Base-by-base conservation (phyloP, 2,113 vertebrate species). In the Petrocephalus microphthalmus region DNA sequence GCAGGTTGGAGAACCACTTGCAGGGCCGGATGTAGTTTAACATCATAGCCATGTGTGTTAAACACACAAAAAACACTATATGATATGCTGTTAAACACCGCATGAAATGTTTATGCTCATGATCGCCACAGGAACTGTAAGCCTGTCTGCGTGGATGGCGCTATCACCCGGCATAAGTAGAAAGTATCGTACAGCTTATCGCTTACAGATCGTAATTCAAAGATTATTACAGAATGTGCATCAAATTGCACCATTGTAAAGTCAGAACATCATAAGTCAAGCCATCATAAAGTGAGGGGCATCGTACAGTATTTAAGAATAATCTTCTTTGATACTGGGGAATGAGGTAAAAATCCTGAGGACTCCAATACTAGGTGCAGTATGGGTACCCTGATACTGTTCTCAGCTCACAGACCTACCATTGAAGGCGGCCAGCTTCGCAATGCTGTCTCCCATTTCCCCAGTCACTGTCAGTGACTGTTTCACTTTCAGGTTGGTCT, bases 401-500 rank as follows among this genome's bases (percentile, higher is more conserved):
- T 17, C 71, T 37, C 71, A 78, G 71, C 33, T 7, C 71, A 17
- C 67, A 42, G 33, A 78, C 71, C 45, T 37, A 86, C 85, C 85
- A 64, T 86, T 37, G 19, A 86, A 86, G 10, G 54, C 29, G 13
- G 95, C 95, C 82, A 99, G 94, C 4, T 89, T 91, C 2, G 95
- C 91, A 29, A 96, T 94, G 89, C 93, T 89, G 89, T 96, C 95
- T 85, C 96, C 97, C 91, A 99, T 83, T 0, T 96, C 94, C 49
- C 96, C 96, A 6, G 98, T 99, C 37, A 96, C 89, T 0, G 96
- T 96, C 92, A 98, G 88, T 11, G 97, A 96, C 94, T 99, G 98
- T 88, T 97, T 98, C 92, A 99, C 98, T 92, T 99, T 99, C 91
- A 99, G 94, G 90, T 99, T 99, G 64, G 98, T 99, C 94, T 99